phyloP scores from a whole-genome alignment of 2,888 invertebrate species.

The Lissonota sp. region DNA sequence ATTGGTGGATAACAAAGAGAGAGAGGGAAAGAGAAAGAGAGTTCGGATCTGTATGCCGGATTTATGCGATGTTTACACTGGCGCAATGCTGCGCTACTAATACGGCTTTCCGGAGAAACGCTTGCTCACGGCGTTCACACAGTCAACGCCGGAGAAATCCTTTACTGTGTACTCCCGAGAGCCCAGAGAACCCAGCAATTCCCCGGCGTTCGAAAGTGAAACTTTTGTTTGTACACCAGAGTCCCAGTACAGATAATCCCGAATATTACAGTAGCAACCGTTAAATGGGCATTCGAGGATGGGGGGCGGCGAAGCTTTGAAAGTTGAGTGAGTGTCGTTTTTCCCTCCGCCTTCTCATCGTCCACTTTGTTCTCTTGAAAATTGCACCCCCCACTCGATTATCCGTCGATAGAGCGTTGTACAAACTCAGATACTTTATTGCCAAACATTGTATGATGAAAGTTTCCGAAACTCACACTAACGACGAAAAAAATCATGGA shows the following conservation, averaged over 20 bases:
- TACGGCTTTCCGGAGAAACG: conserved; percentile 78
- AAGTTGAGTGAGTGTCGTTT: conserved; percentile 59
- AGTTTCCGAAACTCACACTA: neutral
- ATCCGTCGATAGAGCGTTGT: conserved; percentile 37
- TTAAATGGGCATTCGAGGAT: conserved; percentile 64
- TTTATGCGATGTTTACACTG: conserved; percentile 81
- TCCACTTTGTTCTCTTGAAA: conserved; percentile 34
- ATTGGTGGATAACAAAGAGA: neutral
- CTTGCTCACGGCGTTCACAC: conserved; percentile 54
- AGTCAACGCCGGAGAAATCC: conserved; percentile 54
- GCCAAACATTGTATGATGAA: conserved; percentile 1
- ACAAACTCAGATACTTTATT: conserved; percentile 24
- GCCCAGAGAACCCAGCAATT: conserved; percentile 51
- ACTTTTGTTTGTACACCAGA: conserved; percentile 81
- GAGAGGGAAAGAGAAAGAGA: conserved; percentile 30
- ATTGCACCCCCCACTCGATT: conserved; percentile 29
- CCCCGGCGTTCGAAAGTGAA: conserved; percentile 78
- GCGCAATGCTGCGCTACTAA: conserved; percentile 80
- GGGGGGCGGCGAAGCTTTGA: conserved; percentile 24
- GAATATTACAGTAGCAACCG: conserved; percentile 76
- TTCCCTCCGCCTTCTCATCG: conserved; percentile 32
- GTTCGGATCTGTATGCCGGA: conserved; percentile 70
- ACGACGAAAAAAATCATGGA: neutral
- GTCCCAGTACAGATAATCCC: conserved; percentile 76
- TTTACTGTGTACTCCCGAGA: conserved; percentile 39